Evolutionary conservation across 2,113 vertebrate genomes (phyloP).

Genomic region (Syrrhaptes paradoxus): DNA sequence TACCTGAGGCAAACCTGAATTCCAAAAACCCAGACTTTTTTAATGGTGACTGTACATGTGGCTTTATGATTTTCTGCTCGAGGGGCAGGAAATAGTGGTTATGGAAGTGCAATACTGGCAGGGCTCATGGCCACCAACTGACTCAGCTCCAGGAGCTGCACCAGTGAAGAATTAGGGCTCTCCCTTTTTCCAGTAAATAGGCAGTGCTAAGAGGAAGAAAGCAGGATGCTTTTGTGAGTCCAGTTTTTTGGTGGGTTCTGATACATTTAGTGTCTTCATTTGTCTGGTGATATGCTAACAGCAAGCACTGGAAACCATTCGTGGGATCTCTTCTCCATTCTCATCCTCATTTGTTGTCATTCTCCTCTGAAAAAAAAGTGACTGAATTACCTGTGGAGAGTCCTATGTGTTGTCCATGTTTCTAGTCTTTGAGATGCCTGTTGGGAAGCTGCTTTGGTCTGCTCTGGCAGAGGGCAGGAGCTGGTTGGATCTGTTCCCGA

Average conservation of each 20-base stretch:
- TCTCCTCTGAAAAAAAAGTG: neutral
- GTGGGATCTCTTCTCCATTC: conserved; percentile 5
- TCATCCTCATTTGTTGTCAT: conserved; percentile 46
- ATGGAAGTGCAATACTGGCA: neutral
- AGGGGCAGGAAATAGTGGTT: neutral
- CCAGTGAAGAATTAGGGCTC: neutral
- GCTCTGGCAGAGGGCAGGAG: neutral
- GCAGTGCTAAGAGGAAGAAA: neutral
- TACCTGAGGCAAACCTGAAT: neutral
- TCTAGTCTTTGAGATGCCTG: conserved; percentile 4
- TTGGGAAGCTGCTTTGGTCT: neutral
- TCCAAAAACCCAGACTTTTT: neutral
- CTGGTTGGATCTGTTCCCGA: neutral
- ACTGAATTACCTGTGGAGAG: conserved; percentile 4
- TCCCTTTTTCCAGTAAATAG: neutral
- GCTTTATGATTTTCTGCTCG: neutral
- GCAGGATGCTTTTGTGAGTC: neutral
- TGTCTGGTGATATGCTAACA: neutral
- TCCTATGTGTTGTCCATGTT: conserved; percentile 23
- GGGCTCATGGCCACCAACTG: neutral
- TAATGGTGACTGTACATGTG: neutral
- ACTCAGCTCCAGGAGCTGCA: neutral
- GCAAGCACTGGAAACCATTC: neutral
- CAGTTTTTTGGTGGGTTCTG: neutral
- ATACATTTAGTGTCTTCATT: conserved; percentile 6